Evolutionary conservation across 2,113 vertebrate species (phyloP), one percentile per base, ranked within the genome.

Genomic region (Polypterus bichir): DNA sequence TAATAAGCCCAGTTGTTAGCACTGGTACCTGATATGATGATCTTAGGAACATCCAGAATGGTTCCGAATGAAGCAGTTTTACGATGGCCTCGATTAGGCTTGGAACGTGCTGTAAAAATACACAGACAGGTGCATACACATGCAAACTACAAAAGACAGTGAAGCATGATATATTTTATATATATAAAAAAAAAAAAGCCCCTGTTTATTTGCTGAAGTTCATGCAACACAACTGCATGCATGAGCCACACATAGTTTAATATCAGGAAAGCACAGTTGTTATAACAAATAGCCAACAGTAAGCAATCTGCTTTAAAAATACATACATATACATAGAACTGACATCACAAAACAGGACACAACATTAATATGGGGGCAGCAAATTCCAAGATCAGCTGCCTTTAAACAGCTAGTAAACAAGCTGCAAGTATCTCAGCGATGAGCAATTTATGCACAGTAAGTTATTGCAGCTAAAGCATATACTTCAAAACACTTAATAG

Each of bases 11-110:
- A 59, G 68, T 54, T 64, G 70, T 70, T 76, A 61, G 46, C 75
- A 74, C 83, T 79, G 89, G 88, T 99, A 99, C 96, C 96, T 99
- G 96, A 88, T 83, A 94, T 84, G 94, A 95, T 81, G 94, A 97
- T 96, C 93, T 97, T 91, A 89, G 96, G 94, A 83, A 97, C 87
- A 88, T 99, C 96, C 92, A 97, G 92, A 91, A 99, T 97, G 91
- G 93, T 99, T 88, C 96, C 96, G 85, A 87, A 91, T 71, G 96
- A 99, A 79, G 96, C 96, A 61, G 96, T 99, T 97, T 99, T 99
- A 93, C 94, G 94, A 78, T 99, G 96, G 83, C 96, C 94, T 89
- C 88, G 91, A 89, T 97, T 99, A 91, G 88, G 92, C 88, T 86
- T 94, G 71, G 81, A 79, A 79, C 79, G 85, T 89, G 87, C 93